A percentile compares a stretch with the other conserved stretches of the same genome.
Evolutionary conservation across 1,140 invertebrate species (phyloP).

Genomic region (Chrysomallon squamiferum): DNA sequence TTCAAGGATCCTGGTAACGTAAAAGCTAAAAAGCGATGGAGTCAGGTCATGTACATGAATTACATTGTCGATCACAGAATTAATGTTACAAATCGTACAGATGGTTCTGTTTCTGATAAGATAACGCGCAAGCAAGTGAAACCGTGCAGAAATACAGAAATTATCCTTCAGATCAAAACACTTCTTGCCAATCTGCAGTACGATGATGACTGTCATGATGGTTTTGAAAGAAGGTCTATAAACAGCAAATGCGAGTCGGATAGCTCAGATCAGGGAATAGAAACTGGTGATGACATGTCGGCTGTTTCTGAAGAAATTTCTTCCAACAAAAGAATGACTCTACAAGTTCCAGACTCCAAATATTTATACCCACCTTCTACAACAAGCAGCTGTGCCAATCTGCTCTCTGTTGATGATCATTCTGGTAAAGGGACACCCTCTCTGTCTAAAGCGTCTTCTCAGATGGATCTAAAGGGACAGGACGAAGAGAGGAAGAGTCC

Average conservation of each 20-base stretch:
- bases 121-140: neutral
- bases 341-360: neutral
- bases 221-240: neutral
- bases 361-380: neutral
- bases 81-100: constrained; percentile 6
- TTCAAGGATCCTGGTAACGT: constrained; percentile 38
- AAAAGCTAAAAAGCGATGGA: constrained; percentile 49
- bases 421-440: neutral
- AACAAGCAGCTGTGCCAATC: neutral
- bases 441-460: neutral
- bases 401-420: neutral
- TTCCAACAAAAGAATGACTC: constrained; percentile 1
- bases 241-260: constrained; percentile 8
- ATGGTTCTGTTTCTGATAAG: neutral
- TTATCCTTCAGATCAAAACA: constrained; percentile 11
- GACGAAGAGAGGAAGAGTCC: neutral
- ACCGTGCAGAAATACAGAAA: constrained; percentile 3
- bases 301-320: constrained; percentile 1
- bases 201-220: constrained; percentile 4
- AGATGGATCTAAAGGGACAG: neutral
- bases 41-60: constrained; percentile 47
- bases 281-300: constrained; percentile 11
- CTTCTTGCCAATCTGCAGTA: constrained; percentile 5
- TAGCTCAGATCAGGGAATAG: constrained; percentile 22
- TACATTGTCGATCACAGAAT: constrained; percentile 38